phyloP scores from a whole-genome alignment of 2,888 invertebrate species.

The Mongoloraphidia duomilia region DNA sequence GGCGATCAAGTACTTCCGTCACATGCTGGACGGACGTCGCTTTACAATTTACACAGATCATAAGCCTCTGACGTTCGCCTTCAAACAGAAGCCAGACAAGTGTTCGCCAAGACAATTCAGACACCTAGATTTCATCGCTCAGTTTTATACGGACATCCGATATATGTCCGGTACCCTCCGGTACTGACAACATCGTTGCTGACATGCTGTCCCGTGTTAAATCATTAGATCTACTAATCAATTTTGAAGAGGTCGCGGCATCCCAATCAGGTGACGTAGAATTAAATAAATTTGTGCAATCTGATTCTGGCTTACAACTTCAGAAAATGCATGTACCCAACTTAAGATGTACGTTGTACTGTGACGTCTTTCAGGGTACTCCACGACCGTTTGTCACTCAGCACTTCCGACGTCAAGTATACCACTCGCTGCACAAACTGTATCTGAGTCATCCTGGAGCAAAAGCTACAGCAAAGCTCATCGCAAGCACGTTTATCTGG shows the following conservation, averaged over 20 bases:
- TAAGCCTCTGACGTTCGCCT: constrained; percentile 21
- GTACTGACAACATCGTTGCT: constrained; percentile 22
- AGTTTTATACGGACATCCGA: constrained; percentile 23
- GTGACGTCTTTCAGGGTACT: no score
- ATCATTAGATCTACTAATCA: constrained; percentile 6
- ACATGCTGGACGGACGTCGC: constrained; percentile 22
- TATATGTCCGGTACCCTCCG: constrained; percentile 19
- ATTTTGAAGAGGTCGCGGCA: constrained; percentile 8
- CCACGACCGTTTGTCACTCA: no score
- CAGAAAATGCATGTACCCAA: no score
- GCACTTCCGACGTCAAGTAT: no score
- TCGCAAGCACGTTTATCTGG: no score
- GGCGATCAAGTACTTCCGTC: constrained; percentile 20
- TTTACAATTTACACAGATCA: constrained; percentile 22
- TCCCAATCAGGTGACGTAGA: constrained; percentile 20
- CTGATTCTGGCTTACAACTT: no score
- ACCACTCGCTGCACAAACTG: no score
- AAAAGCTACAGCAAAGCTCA: no score
- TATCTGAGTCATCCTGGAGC: no score
- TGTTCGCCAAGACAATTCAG: constrained; percentile 21
- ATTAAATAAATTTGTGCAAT: neutral
- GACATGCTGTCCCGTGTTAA: constrained; percentile 21
- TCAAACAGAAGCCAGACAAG: constrained; percentile 19
- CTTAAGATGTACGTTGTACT: no score
- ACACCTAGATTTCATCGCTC: constrained; percentile 22